These are phyloP conservation scores for Nesoenas mayeri DNA, from an alignment of 2,113 vertebrate genomes.

Conservation along the genomic window DNA sequence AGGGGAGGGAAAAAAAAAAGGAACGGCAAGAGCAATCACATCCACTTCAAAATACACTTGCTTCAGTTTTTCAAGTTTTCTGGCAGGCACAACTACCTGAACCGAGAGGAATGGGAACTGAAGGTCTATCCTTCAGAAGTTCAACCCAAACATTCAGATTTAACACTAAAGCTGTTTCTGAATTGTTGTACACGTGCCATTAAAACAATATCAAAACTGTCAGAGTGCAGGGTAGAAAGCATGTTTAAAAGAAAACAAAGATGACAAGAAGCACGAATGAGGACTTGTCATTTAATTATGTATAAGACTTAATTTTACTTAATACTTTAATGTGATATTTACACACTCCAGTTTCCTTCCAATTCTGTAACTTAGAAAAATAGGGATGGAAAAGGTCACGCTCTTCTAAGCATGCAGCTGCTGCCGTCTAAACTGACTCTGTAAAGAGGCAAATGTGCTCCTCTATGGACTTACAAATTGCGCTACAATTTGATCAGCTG, in stretches of 20 bases:
- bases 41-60: not conserved
- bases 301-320: not conserved
- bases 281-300: not conserved
- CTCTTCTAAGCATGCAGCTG: not conserved
- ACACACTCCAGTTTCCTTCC: not conserved
- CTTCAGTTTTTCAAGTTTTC: not conserved
- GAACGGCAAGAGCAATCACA: not conserved
- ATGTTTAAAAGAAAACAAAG: not conserved
- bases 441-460: not conserved
- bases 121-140: not conserved
- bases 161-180: not conserved
- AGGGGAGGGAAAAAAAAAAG: not conserved
- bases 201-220: not conserved
- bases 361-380: not conserved
- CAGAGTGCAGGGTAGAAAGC: fast-evolving
- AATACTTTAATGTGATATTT: not conserved
- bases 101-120: too few relatives aligned
- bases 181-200: fast-evolving
- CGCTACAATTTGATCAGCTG: not conserved
- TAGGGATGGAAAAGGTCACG: not conserved
- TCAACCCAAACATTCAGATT: not conserved
- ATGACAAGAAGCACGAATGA: not conserved
- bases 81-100: not conserved
- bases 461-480: not conserved
- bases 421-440: not conserved